These are phyloP conservation scores for Chrysotoxum bicinctum DNA, from an alignment of 2,888 invertebrate species.

Conservation along the genomic window DNA sequence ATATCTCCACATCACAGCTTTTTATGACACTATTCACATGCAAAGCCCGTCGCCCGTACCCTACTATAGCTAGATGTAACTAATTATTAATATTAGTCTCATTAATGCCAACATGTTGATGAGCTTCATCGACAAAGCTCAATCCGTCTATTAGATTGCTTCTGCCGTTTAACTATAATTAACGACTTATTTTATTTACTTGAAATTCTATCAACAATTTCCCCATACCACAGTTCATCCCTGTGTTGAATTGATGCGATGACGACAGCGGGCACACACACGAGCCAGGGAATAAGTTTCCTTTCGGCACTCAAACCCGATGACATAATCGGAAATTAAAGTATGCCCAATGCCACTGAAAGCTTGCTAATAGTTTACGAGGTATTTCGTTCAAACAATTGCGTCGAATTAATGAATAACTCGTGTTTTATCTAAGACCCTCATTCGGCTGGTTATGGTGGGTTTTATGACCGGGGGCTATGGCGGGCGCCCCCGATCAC, in stretches of 20 bases:
- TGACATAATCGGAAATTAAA: conserved; percentile 59
- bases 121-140: conserved; percentile 54
- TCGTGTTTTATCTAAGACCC: conserved; percentile 17
- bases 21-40: conserved; percentile 53
- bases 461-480: not conserved
- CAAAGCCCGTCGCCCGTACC: conserved; percentile 17
- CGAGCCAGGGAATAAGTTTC: conserved; percentile 8
- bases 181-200: conserved; percentile 40
- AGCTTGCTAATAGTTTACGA: conserved; percentile 26
- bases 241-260: conserved; percentile 36
- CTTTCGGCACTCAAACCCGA: conserved; percentile 55
- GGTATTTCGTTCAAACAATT: conserved; percentile 28
- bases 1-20: conserved; percentile 27
- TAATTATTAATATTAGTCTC: conserved; percentile 58
- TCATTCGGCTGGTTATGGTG: not conserved
- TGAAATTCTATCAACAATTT: not conserved
- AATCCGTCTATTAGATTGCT: conserved; percentile 46
- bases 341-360: conserved; percentile 49
- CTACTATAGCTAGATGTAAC: conserved; percentile 5
- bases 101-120: conserved; percentile 57
- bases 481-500: conserved; percentile 3
- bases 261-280: not conserved
- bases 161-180: conserved; percentile 56
- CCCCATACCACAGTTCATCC: conserved; percentile 36
- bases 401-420: conserved; percentile 33